Evolutionary conservation across 2,888 invertebrate genomes (phyloP), one percentile per base, ranked within the genome.

Genomic region (Protophormia terraenovae): DNA sequence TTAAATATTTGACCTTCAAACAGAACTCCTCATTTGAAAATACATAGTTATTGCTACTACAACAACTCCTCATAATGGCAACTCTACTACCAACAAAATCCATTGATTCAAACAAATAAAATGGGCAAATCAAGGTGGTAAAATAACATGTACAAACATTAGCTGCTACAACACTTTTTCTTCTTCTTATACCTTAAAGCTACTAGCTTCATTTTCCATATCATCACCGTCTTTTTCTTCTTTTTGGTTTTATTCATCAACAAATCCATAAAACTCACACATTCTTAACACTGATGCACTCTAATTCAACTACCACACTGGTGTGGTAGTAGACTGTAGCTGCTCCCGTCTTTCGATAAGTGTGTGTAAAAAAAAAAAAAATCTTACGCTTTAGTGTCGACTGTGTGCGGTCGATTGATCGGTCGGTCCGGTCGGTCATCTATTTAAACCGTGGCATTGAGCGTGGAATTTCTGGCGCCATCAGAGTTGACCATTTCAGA

Each of bases 391-490:
- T 79, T 79, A 10, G 79, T 64, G 64, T 55, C 67, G n/a, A 64
- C 76, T 64, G 82, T 85, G 85, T 85, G 85, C 82, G 85, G 85
- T 84, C 84, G 80, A 14, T 64, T 16, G 83, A 4, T 50, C 50
- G 12, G 41, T 80, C 80, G n/a, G 7, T 32, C 10, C 32, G 6
- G 84, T 84, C 83, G 75, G 47, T 81, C 73, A 73, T 29, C 62
- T 69, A 29, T 73, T 45, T 38, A 62, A 79, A 58, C 66, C 71
- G 58, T 76, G 73, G 47, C 75, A 67, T 75, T 84, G 58, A 71
- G 79, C 29, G 76, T 84, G 80, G 84, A 85, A 58, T 82, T 79
- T 79, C 73, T 85, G 85, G 85, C 85, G 85, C 85, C 85, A 82
- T 75, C 78, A 76, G n/a, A n/a, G 58, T 79, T 82, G 75, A 79